A percentile compares a stretch with the other conserved stretches of the same genome.
Evolutionary conservation across 2,888 invertebrate species (phyloP).

Genomic region (Dryobota labecula): DNA sequence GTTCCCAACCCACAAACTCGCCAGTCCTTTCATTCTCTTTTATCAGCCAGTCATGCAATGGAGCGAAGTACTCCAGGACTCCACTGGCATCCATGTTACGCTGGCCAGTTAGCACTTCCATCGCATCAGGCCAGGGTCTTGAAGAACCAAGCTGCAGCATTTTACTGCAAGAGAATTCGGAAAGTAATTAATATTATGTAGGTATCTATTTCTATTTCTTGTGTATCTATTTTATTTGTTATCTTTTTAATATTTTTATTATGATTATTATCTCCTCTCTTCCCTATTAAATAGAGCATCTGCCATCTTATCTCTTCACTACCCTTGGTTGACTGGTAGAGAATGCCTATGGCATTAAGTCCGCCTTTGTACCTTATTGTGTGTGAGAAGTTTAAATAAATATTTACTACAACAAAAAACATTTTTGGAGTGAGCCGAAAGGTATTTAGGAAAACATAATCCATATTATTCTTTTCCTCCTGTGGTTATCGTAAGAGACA

Average conservation of each 20-base stretch:
- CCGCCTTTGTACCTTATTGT: too few relatives aligned
- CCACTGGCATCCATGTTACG: conserved; percentile 92
- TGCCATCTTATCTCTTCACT: too few relatives aligned
- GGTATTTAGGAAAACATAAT: neutral
- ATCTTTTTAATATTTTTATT: too few relatives aligned
- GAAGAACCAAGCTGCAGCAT: conserved; percentile 92
- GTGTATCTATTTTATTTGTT: too few relatives aligned
- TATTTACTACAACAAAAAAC: too few relatives aligned
- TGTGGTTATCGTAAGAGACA: neutral
- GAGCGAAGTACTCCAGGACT: conserved; percentile 93
- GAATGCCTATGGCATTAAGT: too few relatives aligned
- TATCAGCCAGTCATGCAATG: conserved; percentile 92
- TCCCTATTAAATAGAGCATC: too few relatives aligned
- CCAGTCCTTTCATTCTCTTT: conserved; percentile 92
- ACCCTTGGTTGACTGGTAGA: too few relatives aligned
- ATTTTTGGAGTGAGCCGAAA: neutral
- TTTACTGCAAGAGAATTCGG: conserved; percentile 79
- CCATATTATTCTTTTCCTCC: neutral
- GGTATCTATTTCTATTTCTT: too few relatives aligned
- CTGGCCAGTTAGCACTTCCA: conserved; percentile 93
- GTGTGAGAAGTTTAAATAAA: too few relatives aligned
- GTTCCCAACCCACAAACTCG: conserved; percentile 91
- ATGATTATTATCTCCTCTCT: too few relatives aligned
- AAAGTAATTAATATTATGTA: neutral
- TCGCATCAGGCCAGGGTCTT: conserved; percentile 93